Evolutionary conservation across 2,113 vertebrate genomes (phyloP).

Genomic region (Callipepla californica): DNA sequence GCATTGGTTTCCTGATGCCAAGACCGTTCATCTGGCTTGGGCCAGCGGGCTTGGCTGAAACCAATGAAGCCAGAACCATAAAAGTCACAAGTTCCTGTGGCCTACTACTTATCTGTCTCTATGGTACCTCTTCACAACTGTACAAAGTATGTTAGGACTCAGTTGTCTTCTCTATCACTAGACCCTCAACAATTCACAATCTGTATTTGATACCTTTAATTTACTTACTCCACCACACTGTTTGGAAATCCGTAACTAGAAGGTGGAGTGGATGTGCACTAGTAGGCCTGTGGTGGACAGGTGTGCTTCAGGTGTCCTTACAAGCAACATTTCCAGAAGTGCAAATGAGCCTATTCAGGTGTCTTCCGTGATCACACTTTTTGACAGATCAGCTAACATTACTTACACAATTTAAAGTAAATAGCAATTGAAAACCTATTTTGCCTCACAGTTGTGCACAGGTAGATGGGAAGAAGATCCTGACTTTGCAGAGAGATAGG

Average conservation of each 20-base stretch:
- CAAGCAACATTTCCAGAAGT: background rate
- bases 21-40: background rate
- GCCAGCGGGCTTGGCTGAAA: background rate
- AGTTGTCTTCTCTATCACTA: background rate
- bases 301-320: background rate
- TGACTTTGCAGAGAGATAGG: background rate
- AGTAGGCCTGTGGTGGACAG: background rate
- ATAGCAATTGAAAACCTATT: background rate
- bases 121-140: background rate
- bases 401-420: background rate
- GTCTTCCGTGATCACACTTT: fast-evolving
- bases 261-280: background rate
- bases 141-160: background rate
- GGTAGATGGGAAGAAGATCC: background rate
- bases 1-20: fast-evolving
- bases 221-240: background rate
- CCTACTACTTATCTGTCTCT: background rate
- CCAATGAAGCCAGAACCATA: background rate
- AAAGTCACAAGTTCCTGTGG: background rate
- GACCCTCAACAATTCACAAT: background rate
- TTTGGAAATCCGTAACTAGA: background rate
- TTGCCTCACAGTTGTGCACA: background rate
- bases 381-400: background rate
- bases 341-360: background rate
- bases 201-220: background rate